Base-by-base conservation (phyloP, 2,113 vertebrate species). In the Leucosticte australis region DNA sequence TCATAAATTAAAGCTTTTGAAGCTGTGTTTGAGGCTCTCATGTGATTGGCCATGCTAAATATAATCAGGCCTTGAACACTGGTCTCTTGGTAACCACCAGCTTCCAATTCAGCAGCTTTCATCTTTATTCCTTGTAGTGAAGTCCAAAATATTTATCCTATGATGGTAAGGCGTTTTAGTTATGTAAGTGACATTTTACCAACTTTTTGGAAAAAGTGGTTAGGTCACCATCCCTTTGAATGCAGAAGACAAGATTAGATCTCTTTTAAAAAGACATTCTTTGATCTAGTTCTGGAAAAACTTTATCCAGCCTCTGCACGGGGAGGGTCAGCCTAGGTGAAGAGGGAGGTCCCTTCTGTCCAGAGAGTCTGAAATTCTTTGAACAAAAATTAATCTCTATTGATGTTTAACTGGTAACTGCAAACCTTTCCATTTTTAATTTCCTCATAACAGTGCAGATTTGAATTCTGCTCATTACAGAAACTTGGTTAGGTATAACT, bases 1-100 rank as follows among this genome's bases (percentile, higher is more conserved):
- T 92, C 41, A 87, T 80, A 83, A 93, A 92, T 90, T 53, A 67
- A 88, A 83, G 11, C 63, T 81, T 96, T 92, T 92, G 88, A 93
- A 93, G 75, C 26, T 83, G 3, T 79, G 27, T 80, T 86, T 89
- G 69, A 50, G 47, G 46, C 60, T 73, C 22, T 49, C 28, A 13
- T 70, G 50, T 83, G 67, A 65, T 65, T 90, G 37, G 23, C 59
- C 75, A 88, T 0, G 5, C 71, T 88, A 94, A 93, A 90, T 92
- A 93, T 86, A 93, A 74, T 59, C 42, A 76, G 59, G 30, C 68
- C 13, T 18, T 75, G 65, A 87, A 82, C 65, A 71, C 60, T 77
- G 69, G 47, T 94, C 71, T 93, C 88, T 92, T 86, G 85, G 86
- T 64, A 97, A 83, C 55, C 31, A 47, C 46, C 21, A 83, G 17